Evolutionary conservation across 2,888 invertebrate species (phyloP).

Genomic region (Teleogryllus oceanicus): DNA sequence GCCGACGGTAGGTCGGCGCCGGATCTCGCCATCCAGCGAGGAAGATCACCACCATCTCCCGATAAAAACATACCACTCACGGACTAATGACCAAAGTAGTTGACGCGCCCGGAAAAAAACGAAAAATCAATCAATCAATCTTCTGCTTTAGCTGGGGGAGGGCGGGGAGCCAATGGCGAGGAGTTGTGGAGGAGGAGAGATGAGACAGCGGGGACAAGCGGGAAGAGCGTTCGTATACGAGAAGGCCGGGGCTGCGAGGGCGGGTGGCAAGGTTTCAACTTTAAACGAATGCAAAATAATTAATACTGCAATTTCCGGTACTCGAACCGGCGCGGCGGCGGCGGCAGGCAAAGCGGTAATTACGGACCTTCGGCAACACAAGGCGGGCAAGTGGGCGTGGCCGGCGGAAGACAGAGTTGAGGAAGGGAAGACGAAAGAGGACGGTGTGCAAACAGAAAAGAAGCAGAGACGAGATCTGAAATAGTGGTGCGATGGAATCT

Average conservation of each 20-base stretch:
- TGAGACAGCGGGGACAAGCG: not conserved
- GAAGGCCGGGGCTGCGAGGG: not conserved
- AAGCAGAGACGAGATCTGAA: too few relatives aligned
- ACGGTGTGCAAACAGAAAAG: too few relatives aligned
- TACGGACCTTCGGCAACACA: not conserved
- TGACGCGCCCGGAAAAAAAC: too few relatives aligned
- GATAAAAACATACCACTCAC: too few relatives aligned
- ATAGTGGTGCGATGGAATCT: too few relatives aligned
- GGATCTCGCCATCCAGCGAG: too few relatives aligned
- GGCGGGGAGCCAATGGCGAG: too few relatives aligned
- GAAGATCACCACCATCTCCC: too few relatives aligned
- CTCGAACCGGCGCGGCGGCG: not conserved
- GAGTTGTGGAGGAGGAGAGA: not conserved
- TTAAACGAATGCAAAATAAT: conserved; percentile 18
- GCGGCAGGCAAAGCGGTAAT: conserved; percentile 9
- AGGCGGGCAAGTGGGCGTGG: not conserved
- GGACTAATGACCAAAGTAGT: too few relatives aligned
- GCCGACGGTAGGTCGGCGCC: too few relatives aligned
- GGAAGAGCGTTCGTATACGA: not conserved
- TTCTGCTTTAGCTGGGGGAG: too few relatives aligned
- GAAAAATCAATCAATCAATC: too few relatives aligned
- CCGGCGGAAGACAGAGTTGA: not conserved
- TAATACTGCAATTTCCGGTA: conserved; percentile 18
- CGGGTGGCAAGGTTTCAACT: not conserved
- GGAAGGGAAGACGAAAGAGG: not conserved